Evolutionary conservation across 1,140 invertebrate species (phyloP).

Genomic region (Drosophila sechellia): DNA sequence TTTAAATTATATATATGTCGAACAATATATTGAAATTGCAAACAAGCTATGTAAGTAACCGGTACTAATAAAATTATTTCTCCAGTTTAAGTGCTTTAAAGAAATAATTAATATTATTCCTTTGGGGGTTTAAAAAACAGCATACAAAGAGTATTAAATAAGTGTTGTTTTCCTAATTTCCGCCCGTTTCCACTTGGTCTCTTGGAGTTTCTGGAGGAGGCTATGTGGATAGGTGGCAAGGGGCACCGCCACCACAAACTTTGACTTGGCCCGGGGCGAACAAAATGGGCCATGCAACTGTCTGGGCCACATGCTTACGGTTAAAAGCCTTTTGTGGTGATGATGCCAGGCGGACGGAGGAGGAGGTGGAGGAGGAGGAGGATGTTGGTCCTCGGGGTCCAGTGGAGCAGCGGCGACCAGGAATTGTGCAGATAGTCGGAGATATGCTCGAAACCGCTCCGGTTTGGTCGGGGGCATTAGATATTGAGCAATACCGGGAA

Average conservation of each 20-base stretch:
- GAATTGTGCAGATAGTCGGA: conserved; percentile 35
- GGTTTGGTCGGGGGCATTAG: conserved; percentile 47
- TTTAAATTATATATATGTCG: not conserved
- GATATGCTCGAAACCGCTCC: conserved; percentile 40
- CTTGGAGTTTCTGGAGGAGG: conserved; percentile 1
- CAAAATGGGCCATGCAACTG: conserved; percentile 79
- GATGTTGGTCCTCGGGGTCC: not conserved
- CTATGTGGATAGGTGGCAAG: conserved; percentile 6
- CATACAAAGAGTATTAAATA: conserved; percentile 2
- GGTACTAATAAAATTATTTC: too few relatives aligned
- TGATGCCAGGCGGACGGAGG: not conserved
- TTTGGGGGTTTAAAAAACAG: not conserved
- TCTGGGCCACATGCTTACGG: conserved; percentile 69
- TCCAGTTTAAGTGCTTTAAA: too few relatives aligned
- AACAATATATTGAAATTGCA: not conserved
- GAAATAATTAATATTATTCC: not conserved
- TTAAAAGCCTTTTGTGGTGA: conserved; percentile 64
- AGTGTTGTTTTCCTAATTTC: conserved; percentile 7
- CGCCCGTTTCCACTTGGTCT: conserved; percentile 6
- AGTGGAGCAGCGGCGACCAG: conserved; percentile 7
- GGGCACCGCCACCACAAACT: conserved; percentile 29
- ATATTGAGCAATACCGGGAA: conserved; percentile 79
- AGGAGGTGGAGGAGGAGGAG: not conserved
- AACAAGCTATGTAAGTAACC: too few relatives aligned
- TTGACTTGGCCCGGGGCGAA: conserved; percentile 59